A percentile compares a stretch with the other conserved stretches of the same genome.
These are phyloP conservation scores for Coelopa pilipes DNA, from an alignment of 2,888 invertebrate species.

Conservation along the genomic window DNA sequence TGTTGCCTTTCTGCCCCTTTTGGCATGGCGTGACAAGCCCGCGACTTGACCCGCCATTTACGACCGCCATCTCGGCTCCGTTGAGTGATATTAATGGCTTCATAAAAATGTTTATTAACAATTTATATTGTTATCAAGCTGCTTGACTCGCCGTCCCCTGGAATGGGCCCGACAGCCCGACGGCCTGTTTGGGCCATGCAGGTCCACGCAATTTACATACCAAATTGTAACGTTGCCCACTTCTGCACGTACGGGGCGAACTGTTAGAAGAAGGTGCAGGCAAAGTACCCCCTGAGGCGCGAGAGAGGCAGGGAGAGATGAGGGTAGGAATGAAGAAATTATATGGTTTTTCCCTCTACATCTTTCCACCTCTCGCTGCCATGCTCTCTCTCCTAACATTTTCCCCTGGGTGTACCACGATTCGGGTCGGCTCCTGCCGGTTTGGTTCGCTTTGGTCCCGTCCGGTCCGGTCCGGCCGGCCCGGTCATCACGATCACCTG, in stretches of 20 bases:
- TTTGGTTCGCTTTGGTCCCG: neutral
- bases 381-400: no score
- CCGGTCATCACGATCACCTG: constrained; percentile 1
- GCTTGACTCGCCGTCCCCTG: no score
- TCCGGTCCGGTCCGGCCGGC: neutral
- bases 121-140: constrained; percentile 45
- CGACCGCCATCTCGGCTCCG: constrained; percentile 18
- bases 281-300: no score
- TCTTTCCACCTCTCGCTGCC: neutral
- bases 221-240: constrained; percentile 15
- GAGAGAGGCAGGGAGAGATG: no score
- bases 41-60: constrained; percentile 30
- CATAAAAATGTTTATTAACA: constrained; percentile 59
- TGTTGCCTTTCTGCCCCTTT: constrained; percentile 44
- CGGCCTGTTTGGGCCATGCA: no score
- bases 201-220: constrained; percentile 34
- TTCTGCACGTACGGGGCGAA: constrained; percentile 38
- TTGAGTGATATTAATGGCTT: constrained; percentile 61
- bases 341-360: no score
- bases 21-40: constrained; percentile 41
- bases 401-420: neutral
- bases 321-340: no score
- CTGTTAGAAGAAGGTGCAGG: neutral
- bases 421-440: no score
- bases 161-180: no score